Percentiles rank a stretch among this genome's conserved stretches.
phyloP scores from a whole-genome alignment of 2,113 vertebrate genomes.

The Rhabdornis inornatus region DNA sequence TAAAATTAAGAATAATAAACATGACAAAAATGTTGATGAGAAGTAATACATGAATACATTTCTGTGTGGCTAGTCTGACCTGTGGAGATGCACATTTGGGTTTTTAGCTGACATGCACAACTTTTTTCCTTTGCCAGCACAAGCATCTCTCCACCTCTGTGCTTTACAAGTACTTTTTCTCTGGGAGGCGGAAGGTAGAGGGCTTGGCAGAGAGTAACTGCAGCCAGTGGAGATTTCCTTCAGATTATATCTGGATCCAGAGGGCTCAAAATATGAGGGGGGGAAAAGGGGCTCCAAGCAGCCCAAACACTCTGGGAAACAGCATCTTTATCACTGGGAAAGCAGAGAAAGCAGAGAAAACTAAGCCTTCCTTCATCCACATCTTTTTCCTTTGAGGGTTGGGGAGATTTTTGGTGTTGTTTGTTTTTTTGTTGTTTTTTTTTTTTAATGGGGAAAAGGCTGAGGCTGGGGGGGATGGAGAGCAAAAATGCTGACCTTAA shows the following conservation, averaged over 20 bases:
- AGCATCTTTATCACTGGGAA: background rate
- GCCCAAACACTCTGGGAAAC: background rate
- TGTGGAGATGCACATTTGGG: background rate
- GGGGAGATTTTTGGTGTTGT: background rate
- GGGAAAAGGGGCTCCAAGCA: background rate
- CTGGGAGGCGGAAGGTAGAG: background rate
- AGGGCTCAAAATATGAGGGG: background rate
- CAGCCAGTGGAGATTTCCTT: background rate
- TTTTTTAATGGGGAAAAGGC: background rate
- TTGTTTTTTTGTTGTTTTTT: background rate
- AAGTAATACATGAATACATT: background rate
- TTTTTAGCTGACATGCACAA: fast-evolving
- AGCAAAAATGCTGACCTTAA: conserved; percentile 79
- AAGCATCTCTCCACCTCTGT: fast-evolving
- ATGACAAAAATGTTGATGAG: background rate
- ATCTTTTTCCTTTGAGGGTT: conserved; percentile 60
- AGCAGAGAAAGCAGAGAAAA: background rate
- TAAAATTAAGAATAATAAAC: background rate
- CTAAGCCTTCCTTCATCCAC: conserved; percentile 25
- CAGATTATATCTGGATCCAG: background rate
- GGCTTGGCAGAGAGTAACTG: background rate
- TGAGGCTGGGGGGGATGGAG: background rate
- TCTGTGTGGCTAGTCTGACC: background rate
- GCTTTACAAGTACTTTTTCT: background rate
- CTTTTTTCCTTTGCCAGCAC: background rate